A percentile compares a stretch with the other conserved stretches of the same genome.
Evolutionary conservation across 2,888 invertebrate genomes (phyloP).

Genomic region (Aleiodes leptofemur): DNA sequence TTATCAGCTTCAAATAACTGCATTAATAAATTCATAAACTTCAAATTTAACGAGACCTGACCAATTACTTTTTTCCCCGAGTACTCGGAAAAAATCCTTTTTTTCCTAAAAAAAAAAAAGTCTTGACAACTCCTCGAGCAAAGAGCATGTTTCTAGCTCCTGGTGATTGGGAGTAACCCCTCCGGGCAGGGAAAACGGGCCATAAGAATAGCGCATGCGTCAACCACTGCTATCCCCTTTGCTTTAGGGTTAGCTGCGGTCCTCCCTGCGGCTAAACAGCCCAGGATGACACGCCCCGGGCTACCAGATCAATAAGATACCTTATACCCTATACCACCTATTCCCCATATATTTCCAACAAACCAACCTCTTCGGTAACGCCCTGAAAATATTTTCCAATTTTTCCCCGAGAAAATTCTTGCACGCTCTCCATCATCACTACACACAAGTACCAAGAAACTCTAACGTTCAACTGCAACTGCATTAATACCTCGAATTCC

Average conservation of each 20-base stretch:
- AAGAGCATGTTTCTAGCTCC: slow-evolving; percentile 71
- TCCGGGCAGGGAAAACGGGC: slow-evolving; percentile 67
- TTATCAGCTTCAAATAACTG: no score
- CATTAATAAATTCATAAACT: no score
- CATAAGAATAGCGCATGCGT: slow-evolving; percentile 66
- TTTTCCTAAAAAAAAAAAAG: slow-evolving; percentile 51
- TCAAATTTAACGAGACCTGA: no score
- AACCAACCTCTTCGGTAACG: slow-evolving; percentile 67
- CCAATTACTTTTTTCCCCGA: no score
- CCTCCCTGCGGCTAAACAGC: slow-evolving; percentile 75
- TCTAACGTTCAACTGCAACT: not conserved
- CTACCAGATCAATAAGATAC: slow-evolving; percentile 76
- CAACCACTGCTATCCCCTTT: slow-evolving; percentile 63
- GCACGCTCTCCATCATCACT: no score
- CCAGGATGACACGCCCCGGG: slow-evolving; percentile 76
- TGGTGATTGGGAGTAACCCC: slow-evolving; percentile 75
- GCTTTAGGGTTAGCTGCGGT: slow-evolving; percentile 74
- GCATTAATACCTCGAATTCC: not conserved
- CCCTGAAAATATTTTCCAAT: slow-evolving; percentile 61
- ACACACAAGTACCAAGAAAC: not conserved
- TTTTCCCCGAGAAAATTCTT: not conserved
- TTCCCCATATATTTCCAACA: slow-evolving; percentile 52
- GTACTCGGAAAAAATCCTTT: slow-evolving; percentile 31
- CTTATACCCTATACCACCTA: slow-evolving; percentile 64
- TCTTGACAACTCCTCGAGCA: slow-evolving; percentile 62